phyloP scores from a whole-genome alignment of 1,140 invertebrate genomes.

The Hormaphis cornu region DNA sequence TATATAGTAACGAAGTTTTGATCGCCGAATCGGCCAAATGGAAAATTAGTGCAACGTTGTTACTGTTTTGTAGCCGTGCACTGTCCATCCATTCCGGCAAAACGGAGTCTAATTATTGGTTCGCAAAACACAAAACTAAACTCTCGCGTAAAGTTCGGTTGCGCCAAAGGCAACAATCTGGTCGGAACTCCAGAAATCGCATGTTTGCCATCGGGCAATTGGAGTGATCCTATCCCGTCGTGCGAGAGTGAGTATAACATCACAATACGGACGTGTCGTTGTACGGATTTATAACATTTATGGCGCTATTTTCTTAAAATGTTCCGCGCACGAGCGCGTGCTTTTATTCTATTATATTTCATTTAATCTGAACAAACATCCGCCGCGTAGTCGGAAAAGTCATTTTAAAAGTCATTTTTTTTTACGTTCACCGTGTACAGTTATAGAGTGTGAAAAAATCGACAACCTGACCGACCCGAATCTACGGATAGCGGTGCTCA shows the following conservation, averaged over 20 bases:
- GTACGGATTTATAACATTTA: neutral
- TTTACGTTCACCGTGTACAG: no score
- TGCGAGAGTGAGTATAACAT: constrained; percentile 59
- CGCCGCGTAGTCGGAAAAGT: no score
- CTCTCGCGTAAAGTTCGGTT: constrained; percentile 62
- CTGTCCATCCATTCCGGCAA: constrained; percentile 57
- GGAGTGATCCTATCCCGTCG: constrained; percentile 66
- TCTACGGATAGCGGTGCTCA: constrained; percentile 58
- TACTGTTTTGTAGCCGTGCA: constrained; percentile 63
- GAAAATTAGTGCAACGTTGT: no score
- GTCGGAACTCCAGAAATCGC: constrained; percentile 60
- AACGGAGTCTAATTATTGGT: constrained; percentile 59
- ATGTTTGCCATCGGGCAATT: constrained; percentile 72
- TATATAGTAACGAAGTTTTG: no score
- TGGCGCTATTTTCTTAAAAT: neutral
- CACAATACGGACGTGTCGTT: no score
- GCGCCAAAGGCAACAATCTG: constrained; percentile 70
- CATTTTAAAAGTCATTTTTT: no score
- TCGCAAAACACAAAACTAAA: constrained; percentile 62
- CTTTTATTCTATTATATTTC: no score
- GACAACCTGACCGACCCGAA: constrained; percentile 45
- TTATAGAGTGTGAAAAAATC: constrained; percentile 66
- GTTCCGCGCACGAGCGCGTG: no score
- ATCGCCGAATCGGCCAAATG: no score
- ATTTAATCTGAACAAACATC: no score